Evolutionary conservation across 2,888 invertebrate genomes (phyloP).

Genomic region (Hirtodrosophila histrioides): DNA sequence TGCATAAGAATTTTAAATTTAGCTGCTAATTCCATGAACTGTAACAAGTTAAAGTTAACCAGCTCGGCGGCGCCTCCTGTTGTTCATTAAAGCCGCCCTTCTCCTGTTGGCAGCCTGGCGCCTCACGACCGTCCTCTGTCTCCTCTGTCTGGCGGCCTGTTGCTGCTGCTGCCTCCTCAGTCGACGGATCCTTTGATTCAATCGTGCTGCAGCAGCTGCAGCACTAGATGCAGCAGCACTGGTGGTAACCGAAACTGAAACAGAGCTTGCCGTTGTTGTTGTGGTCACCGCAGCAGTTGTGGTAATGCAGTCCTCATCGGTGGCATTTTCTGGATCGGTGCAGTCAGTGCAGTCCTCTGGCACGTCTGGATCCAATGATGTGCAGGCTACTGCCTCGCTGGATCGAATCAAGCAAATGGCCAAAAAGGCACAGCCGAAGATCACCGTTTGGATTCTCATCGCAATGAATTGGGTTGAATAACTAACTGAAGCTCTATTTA

Average conservation of each 20-base stretch:
- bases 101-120: conserved; percentile 1
- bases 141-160: not conserved
- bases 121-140: not conserved
- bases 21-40: too few relatives aligned
- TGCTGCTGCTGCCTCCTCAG: too few relatives aligned
- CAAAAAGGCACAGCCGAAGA: conserved; percentile 12
- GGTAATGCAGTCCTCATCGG: not conserved
- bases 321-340: not conserved
- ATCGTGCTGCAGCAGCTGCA: not conserved
- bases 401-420: conserved; percentile 1
- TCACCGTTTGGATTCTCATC: conserved; percentile 12
- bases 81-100: not conserved
- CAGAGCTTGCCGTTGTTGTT: not conserved
- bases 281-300: not conserved
- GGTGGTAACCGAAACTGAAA: not conserved
- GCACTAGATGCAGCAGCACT: not conserved
- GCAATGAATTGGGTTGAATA: not conserved
- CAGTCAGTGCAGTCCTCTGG: conserved; percentile 19
- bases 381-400: conserved; percentile 3
- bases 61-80: not conserved
- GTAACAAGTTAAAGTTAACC: not conserved
- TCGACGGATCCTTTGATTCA: not conserved
- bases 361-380: not conserved
- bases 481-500: not conserved
- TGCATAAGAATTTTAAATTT: too few relatives aligned